Evolutionary conservation across 1,140 invertebrate genomes (phyloP).

Genomic region (Drosophila kurseongensis): DNA sequence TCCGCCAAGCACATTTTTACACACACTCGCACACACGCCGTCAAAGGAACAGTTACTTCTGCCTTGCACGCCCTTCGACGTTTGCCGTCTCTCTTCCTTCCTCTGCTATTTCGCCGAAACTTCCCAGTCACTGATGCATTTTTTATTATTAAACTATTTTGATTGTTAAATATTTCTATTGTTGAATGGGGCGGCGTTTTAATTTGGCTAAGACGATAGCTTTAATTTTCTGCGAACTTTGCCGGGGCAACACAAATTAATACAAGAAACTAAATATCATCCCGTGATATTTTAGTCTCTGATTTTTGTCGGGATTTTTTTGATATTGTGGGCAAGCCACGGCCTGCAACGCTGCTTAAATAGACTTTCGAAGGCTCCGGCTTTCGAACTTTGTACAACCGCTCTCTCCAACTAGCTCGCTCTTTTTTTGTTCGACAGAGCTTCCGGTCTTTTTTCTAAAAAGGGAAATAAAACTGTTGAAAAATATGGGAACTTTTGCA

Average conservation of each 20-base stretch:
- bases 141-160: conserved; percentile 34
- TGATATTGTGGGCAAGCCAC: conserved; percentile 4
- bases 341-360: conserved; percentile 2
- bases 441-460: not conserved
- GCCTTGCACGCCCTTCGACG: conserved; percentile 55
- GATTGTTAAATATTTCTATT: conserved; percentile 8
- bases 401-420: not conserved
- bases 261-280: conserved; percentile 22
- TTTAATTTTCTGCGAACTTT: not conserved
- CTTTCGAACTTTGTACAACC: not conserved
- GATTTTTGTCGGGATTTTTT: conserved; percentile 10
- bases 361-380: not conserved
- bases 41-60: conserved; percentile 69
- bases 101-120: conserved; percentile 37
- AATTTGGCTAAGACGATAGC: not conserved
- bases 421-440: not conserved
- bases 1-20: conserved; percentile 43
- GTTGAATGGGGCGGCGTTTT: conserved; percentile 5
- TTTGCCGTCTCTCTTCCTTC: conserved; percentile 37
- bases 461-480: not conserved
- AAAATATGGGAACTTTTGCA: not conserved
- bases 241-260: conserved; percentile 9
- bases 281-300: conserved; percentile 11
- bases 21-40: conserved; percentile 45
- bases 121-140: conserved; percentile 24